phyloP scores from a whole-genome alignment of 2,113 vertebrate genomes.

The Propithecus coquereli region DNA sequence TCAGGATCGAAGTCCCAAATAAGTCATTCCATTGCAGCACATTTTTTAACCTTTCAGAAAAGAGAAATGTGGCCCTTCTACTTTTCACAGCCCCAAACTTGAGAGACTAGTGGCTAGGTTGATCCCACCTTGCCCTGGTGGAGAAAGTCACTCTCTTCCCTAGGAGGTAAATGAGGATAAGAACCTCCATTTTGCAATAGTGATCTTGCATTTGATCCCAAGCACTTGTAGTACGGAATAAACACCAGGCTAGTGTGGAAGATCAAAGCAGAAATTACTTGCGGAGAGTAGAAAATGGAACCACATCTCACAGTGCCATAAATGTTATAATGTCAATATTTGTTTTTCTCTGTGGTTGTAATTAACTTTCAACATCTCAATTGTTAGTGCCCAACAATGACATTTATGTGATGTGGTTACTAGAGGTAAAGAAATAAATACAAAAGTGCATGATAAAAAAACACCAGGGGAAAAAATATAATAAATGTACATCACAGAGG shows the following conservation, averaged over 20 bases:
- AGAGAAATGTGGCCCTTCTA: not conserved
- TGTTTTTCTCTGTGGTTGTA: not conserved
- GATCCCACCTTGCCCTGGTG: not conserved
- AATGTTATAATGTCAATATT: not conserved
- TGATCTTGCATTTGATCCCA: not conserved
- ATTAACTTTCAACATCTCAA: not conserved
- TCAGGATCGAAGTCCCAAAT: not conserved
- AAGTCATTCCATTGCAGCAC: not conserved
- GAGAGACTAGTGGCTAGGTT: not conserved
- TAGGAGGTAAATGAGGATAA: not conserved
- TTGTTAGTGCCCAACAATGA: not conserved
- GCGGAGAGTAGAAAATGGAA: not conserved
- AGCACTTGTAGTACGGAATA: not conserved
- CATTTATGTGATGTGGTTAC: not conserved
- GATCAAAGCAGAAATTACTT: conserved; percentile 5
- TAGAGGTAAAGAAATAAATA: not conserved
- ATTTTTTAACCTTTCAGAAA: conserved; percentile 10
- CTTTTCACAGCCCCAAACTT: not conserved
- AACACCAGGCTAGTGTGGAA: not conserved
- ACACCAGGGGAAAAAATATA: not conserved
- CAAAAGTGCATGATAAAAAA: not conserved
- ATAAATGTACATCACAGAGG: not conserved
- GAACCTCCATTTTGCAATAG: not conserved
- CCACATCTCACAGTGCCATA: not conserved
- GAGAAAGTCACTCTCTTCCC: not conserved